These are phyloP conservation scores for Latrodectus hesperus DNA, from an alignment of 2,888 invertebrate species.

Conservation along the genomic window DNA sequence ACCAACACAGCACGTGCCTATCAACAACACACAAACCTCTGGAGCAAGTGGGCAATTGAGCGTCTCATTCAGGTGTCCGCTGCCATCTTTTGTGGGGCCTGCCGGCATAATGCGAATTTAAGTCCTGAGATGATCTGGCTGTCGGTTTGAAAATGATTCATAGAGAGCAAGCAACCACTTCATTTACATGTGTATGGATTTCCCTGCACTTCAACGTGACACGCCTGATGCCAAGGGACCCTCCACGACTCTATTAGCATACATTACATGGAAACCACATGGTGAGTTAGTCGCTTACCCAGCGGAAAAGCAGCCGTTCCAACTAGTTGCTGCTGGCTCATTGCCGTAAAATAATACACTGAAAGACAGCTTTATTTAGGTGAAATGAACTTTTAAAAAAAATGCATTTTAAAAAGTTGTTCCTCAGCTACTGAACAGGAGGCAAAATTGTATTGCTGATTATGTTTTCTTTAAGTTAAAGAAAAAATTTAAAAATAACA, in stretches of 20 bases:
- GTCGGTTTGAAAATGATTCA: slow-evolving; percentile 43
- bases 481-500: too few relatives aligned
- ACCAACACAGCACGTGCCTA: slow-evolving; percentile 23
- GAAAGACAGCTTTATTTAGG: too few relatives aligned
- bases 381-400: too few relatives aligned
- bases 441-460: too few relatives aligned
- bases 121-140: slow-evolving; percentile 1
- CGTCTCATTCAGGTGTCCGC: slow-evolving; percentile 17
- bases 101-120: slow-evolving; percentile 29
- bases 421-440: too few relatives aligned
- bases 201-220: background rate
- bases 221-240: slow-evolving; percentile 14
- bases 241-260: slow-evolving; percentile 42
- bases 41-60: slow-evolving; percentile 23
- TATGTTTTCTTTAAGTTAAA: too few relatives aligned
- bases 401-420: too few relatives aligned
- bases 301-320: too few relatives aligned
- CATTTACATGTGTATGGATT: slow-evolving; percentile 59
- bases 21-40: background rate
- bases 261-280: slow-evolving; percentile 22
- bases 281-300: slow-evolving; percentile 2
- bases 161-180: slow-evolving; percentile 46
- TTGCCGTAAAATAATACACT: too few relatives aligned
- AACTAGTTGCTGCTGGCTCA: too few relatives aligned
- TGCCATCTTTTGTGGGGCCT: slow-evolving; percentile 17